Percentiles rank a stretch among this genome's conserved stretches.
These are phyloP conservation scores for Drosophila heteroneura DNA, from an alignment of 2,888 invertebrate species.

Conservation along the genomic window DNA sequence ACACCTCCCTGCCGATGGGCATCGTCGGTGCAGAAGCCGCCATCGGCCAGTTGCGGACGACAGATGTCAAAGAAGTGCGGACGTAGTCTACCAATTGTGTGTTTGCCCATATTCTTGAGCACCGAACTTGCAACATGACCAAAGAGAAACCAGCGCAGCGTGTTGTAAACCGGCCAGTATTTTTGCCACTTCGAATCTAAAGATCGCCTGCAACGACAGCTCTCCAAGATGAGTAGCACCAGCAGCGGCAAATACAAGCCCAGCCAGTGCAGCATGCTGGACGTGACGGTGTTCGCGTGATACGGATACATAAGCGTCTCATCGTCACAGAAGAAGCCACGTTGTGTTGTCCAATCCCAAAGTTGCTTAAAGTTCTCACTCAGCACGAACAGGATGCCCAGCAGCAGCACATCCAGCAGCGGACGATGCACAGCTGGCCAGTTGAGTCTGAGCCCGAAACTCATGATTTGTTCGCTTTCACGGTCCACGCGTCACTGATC, in stretches of 20 bases:
- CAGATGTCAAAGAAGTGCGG: conserved; percentile 77
- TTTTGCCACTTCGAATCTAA: conserved; percentile 1
- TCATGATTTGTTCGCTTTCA: conserved; percentile 53
- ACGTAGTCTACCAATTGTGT: conserved; percentile 67
- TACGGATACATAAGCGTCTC: conserved; percentile 74
- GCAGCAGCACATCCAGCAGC: conserved; percentile 42
- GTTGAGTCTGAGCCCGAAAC: conserved; percentile 23
- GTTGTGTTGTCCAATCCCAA: conserved; percentile 47
- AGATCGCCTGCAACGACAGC: conserved; percentile 18
- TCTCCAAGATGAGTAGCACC: conserved; percentile 50
- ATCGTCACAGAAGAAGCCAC: conserved; percentile 78
- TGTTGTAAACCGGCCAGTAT: conserved; percentile 45
- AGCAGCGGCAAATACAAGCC: conserved; percentile 57
- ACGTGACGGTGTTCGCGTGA: conserved; percentile 53
- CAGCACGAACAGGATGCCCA: conserved; percentile 36
- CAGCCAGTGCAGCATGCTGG: conserved; percentile 40
- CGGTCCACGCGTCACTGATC: conserved; percentile 51
- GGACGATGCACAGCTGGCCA: neutral
- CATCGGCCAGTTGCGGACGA: conserved; percentile 56
- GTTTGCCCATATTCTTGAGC: conserved; percentile 65
- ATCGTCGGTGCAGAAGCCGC: conserved; percentile 53
- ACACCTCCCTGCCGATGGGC: conserved; percentile 20
- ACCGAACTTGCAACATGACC: conserved; percentile 52
- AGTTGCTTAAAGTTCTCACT: conserved; percentile 28
- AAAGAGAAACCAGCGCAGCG: conserved; percentile 61